Percentiles rank a stretch among this genome's conserved stretches.
phyloP scores from a whole-genome alignment of 1,140 invertebrate species.

The Galendromus occidentalis region DNA sequence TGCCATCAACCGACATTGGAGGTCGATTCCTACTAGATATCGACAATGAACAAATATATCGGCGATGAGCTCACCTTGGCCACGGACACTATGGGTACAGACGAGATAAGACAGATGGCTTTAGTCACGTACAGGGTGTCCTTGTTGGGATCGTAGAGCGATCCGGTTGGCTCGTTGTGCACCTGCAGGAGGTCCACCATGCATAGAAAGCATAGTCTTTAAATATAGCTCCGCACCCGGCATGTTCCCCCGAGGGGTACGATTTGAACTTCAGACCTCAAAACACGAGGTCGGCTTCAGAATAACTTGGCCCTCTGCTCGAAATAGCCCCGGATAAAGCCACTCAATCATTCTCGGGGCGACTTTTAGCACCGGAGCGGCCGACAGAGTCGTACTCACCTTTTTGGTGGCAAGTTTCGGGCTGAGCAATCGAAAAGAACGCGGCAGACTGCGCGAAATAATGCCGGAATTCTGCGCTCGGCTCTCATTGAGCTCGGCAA shows the following conservation, averaged over 20 bases:
- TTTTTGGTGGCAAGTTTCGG: constrained; percentile 4
- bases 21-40: too few species aligned
- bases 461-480: neutral
- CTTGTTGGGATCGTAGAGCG: constrained; percentile 73
- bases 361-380: too few species aligned
- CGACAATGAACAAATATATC: too few species aligned
- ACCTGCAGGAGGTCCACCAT: neutral
- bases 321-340: too few species aligned
- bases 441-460: neutral
- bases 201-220: neutral
- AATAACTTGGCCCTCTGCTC: too few species aligned
- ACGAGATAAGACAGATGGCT: constrained; percentile 74
- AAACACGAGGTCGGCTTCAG: too few species aligned
- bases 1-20: too few species aligned
- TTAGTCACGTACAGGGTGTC: constrained; percentile 86
- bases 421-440: constrained; percentile 7
- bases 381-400: neutral
- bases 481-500: constrained; percentile 9
- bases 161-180: constrained; percentile 13
- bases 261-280: too few species aligned
- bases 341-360: too few species aligned
- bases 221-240: too few species aligned
- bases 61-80: constrained; percentile 14
- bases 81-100: constrained; percentile 58
- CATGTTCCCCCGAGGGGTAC: too few species aligned